Evolutionary conservation across 2,888 invertebrate species (phyloP), one percentile per base, ranked within the genome.

Genomic region (Gnatocerus cornutus): DNA sequence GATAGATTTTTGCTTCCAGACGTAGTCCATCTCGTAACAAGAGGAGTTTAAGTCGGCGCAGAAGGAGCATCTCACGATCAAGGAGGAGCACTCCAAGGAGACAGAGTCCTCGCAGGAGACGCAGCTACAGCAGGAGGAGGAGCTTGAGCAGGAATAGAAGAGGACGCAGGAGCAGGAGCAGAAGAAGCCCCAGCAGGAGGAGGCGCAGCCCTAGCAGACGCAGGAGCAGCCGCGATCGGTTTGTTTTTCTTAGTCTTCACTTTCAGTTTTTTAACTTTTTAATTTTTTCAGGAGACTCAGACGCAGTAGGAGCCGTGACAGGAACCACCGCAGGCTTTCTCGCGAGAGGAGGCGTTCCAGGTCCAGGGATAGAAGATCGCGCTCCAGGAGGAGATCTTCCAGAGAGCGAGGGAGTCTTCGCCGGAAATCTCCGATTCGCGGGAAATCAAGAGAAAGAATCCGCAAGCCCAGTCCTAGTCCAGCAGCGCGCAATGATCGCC

Each of bases 171-270:
- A 78, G 83, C 65, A 75, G 76, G 14, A 70, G 84, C 48, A 84
- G 85, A 74, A 81, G 85, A 74, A 80, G 87, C 56, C 87, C 87
- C 41, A 87, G 87, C 63, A 72, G 80, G 55, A 75, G 80, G 45
- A 63, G 79, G 43, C 71, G 74, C 9, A 77, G 80, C 13, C 72
- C 79, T 48, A 84, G 85, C 73, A 80, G 82, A 72, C 77, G 79
- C 66, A 74, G 78, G 67, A 72, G 64, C 41, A 79, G 80, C 50
- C 71, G 82, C 58, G 81, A 82, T 61, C 79, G 83, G 82, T 82
- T 65, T 7, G 43, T 43, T 21, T 21, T 21, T 21, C 21, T 4
- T 3, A 21, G n/a, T n/a, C n/a, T n/a, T n/a, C 13, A 9, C 7
- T 43, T 43, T 43, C 3, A 12, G 12, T 12, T 48, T 29, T 4